Conservation (phyloP, 2,113 vertebrate genomes). For the Glareola pratincola region DNA sequence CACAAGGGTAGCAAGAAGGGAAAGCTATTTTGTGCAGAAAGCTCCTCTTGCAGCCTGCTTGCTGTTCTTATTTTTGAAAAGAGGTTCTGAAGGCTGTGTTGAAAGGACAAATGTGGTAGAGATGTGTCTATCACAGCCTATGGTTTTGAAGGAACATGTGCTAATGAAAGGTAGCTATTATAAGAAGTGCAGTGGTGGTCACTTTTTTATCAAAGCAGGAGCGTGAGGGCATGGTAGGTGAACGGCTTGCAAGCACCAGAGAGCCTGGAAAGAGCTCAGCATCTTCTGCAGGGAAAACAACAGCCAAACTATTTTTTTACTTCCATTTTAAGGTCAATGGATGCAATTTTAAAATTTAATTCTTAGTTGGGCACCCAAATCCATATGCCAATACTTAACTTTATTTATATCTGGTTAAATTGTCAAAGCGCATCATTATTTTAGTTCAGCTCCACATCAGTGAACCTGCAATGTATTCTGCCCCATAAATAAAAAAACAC, state of each 20-base stretch:
- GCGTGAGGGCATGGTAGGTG: not conserved
- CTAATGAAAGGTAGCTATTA: not conserved
- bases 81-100: not conserved
- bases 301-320: not conserved
- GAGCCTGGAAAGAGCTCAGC: not conserved
- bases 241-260: not conserved
- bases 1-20: not conserved
- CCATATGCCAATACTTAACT: not conserved
- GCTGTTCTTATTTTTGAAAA: not conserved
- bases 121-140: not conserved
- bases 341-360: not conserved
- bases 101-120: not conserved
- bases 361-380: not conserved
- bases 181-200: not conserved
- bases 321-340: not conserved
- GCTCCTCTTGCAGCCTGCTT: not conserved
- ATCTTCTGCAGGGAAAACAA: not conserved
- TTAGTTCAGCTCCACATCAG: not conserved
- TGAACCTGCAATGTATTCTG: not conserved
- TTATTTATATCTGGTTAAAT: not conserved
- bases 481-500: not conserved
- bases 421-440: not conserved
- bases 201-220: not conserved
- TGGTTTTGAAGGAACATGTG: not conserved
- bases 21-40: not conserved